phyloP scores from a whole-genome alignment of 2,113 vertebrate genomes.

The Oxyura jamaicensis region DNA sequence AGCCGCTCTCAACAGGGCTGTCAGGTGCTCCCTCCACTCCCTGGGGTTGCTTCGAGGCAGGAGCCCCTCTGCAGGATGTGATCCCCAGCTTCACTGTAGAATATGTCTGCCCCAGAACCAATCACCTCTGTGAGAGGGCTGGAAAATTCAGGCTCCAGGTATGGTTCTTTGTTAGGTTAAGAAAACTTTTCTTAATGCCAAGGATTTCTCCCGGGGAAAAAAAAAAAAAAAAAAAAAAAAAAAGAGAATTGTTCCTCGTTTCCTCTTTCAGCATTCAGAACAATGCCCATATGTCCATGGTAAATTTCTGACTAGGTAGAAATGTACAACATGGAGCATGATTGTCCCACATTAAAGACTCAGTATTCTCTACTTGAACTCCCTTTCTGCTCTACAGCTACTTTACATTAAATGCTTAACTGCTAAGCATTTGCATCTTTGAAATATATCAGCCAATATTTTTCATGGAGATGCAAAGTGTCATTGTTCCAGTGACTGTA shows the following conservation, averaged over 20 bases:
- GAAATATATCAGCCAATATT: neutral
- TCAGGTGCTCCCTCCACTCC: no score
- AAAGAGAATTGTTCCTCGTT: neutral
- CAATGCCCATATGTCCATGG: neutral
- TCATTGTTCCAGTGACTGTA: neutral
- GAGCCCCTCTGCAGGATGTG: no score
- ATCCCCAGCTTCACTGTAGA: no score
- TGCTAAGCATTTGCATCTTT: neutral
- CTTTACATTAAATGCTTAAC: neutral
- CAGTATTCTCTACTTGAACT: neutral
- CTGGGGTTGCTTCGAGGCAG: no score
- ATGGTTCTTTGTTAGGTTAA: neutral
- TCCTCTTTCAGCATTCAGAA: neutral
- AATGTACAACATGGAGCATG: fast-evolving
- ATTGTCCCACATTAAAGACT: neutral
- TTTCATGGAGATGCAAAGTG: neutral
- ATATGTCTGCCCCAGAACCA: no score
- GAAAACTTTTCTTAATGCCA: neutral
- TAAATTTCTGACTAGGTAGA: neutral
- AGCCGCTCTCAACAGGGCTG: no score
- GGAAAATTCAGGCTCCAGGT: fast-evolving
- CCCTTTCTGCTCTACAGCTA: neutral
- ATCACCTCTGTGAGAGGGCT: neutral
- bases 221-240: neutral
- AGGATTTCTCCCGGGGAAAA: neutral